Percentiles rank a stretch among this genome's conserved stretches.
These are phyloP conservation scores for Erannis defoliaria DNA, from an alignment of 2,888 invertebrate species.

Conservation along the genomic window DNA sequence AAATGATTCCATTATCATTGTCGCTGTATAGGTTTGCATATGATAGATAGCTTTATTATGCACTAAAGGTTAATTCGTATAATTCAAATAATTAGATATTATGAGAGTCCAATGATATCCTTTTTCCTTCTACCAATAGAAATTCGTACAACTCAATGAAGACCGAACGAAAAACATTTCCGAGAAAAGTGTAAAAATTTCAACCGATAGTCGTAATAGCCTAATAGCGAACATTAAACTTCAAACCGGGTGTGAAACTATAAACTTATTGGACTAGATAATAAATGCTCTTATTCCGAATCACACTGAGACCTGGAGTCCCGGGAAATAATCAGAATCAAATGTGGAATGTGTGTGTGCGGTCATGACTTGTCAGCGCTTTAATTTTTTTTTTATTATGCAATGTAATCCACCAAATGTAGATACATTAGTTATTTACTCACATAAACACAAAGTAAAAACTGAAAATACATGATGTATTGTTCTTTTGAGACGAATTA, in stretches of 20 bases:
- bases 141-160: not conserved
- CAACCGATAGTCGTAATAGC: constrained; percentile 20
- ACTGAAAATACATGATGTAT: too few relatives aligned
- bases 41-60: too few relatives aligned
- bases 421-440: too few relatives aligned
- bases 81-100: not conserved
- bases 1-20: too few relatives aligned
- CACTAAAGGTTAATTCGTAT: too few relatives aligned
- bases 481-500: too few relatives aligned
- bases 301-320: constrained; percentile 27
- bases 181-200: constrained; percentile 30
- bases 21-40: too few relatives aligned
- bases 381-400: not conserved
- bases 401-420: too few relatives aligned
- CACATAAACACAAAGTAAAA: too few relatives aligned
- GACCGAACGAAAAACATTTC: constrained; percentile 7
- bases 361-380: not conserved
- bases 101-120: not conserved
- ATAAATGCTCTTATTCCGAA: constrained; percentile 40
- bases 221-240: constrained; percentile 31
- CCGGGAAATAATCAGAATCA: constrained; percentile 24
- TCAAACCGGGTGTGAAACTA: constrained; percentile 39
- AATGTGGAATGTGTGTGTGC: not conserved
- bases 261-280: constrained; percentile 37
- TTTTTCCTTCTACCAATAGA: not conserved